phyloP scores from a whole-genome alignment of 2,797 vertebrate genomes.

The Spatula clypeata region DNA sequence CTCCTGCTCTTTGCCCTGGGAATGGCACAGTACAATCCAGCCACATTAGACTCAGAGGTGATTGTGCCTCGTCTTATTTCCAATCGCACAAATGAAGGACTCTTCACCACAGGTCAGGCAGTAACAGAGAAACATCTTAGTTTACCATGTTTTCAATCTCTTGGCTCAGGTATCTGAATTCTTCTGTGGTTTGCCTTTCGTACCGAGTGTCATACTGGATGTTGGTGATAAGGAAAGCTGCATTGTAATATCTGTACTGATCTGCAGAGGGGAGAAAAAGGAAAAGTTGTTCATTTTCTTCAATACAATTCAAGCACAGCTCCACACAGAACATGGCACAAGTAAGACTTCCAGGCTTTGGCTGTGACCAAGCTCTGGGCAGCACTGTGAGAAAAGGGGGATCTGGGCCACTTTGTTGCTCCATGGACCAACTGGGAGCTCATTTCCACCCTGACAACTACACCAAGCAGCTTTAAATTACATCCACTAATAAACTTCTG shows the following conservation, averaged over 20 bases:
- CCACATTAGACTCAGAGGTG: too few species aligned
- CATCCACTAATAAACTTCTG: neutral
- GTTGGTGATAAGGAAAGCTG: constrained; percentile 75
- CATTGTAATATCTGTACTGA: constrained; percentile 78
- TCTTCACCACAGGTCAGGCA: neutral
- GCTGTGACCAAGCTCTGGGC: neutral
- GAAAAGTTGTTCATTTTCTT: neutral
- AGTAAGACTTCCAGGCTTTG: neutral
- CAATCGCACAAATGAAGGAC: neutral
- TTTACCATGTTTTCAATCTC: constrained; percentile 78
- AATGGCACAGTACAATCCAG: neutral
- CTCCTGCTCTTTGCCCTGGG: neutral
- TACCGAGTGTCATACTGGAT: constrained; percentile 64
- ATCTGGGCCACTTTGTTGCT: neutral
- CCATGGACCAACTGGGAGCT: neutral
- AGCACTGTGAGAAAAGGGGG: neutral
- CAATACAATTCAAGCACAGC: neutral
- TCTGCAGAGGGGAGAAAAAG: constrained; percentile 65
- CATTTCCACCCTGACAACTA: neutral
- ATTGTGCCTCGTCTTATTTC: neutral
- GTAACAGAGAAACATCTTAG: neutral
- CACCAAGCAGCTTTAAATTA: neutral
- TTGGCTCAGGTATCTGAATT: constrained; percentile 69
- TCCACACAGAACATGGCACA: neutral
- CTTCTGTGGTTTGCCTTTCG: constrained; percentile 72